Conservation (phyloP, 1,140 invertebrate species). For the Pseudomyrmex flavicornis region DNA sequence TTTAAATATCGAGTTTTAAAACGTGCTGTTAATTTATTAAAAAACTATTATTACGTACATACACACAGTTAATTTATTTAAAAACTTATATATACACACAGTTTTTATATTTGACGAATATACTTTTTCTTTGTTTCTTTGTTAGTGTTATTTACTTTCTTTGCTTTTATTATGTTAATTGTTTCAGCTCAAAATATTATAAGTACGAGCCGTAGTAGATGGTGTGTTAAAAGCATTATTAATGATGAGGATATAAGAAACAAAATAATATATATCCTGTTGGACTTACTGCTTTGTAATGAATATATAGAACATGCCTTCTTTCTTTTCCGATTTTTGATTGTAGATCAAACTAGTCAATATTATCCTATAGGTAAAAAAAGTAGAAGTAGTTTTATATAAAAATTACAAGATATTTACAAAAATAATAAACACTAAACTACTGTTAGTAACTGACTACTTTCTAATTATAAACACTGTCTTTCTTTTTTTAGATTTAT, state of each 20-base stretch:
- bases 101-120: too few species aligned
- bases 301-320: conserved; percentile 66
- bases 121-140: not conserved
- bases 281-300: conserved; percentile 66
- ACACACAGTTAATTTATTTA: too few species aligned
- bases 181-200: conserved; percentile 67
- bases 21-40: not conserved
- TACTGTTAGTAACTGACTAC: too few species aligned
- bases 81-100: too few species aligned
- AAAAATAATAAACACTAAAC: too few species aligned
- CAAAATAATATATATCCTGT: conserved; percentile 64
- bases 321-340: conserved; percentile 70
- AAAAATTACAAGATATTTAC: too few species aligned
- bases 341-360: conserved; percentile 69
- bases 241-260: conserved; percentile 57
- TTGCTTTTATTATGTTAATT: conserved; percentile 19
- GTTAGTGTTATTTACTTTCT: not conserved
- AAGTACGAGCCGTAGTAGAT: conserved; percentile 55
- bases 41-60: not conserved
- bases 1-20: not conserved
- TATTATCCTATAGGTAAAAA: conserved; percentile 75
- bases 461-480: conserved; percentile 20
- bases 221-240: conserved; percentile 54
- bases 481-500: conserved; percentile 67
- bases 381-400: not conserved